A percentile compares a stretch with the other conserved stretches of the same genome.
These are phyloP conservation scores for Vipera ursinii DNA, from an alignment of 2,797 vertebrate genomes.

Conservation along the genomic window DNA sequence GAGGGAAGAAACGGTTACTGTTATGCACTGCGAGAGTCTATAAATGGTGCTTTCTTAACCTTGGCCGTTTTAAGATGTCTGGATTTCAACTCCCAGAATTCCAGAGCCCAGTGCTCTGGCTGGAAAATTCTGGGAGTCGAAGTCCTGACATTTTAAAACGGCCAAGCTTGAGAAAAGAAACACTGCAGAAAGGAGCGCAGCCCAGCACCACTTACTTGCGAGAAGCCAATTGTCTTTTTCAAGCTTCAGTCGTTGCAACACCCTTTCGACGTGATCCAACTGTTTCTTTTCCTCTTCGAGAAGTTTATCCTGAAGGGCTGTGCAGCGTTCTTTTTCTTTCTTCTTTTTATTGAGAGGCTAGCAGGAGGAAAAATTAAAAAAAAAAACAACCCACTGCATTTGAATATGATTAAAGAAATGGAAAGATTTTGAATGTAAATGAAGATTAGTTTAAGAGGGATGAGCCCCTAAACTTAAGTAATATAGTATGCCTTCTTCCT, in stretches of 20 bases:
- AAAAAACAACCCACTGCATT: background rate
- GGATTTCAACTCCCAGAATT: background rate
- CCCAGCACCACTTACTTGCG: constrained; percentile 83
- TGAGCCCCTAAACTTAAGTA: too few relatives aligned
- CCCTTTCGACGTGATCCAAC: constrained; percentile 91
- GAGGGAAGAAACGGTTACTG: background rate
- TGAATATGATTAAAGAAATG: too few relatives aligned
- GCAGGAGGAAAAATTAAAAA: background rate
- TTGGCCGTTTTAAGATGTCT: background rate
- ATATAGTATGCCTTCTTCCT: too few relatives aligned
- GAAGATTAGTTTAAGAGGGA: too few relatives aligned
- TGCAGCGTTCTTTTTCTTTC: constrained; percentile 98
- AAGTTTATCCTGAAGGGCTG: constrained; percentile 96
- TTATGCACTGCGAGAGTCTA: background rate
- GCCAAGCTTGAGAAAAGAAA: background rate
- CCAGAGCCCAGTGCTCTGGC: background rate
- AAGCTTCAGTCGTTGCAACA: constrained; percentile 91
- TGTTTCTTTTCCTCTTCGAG: constrained; percentile 98
- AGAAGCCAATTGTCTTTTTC: constrained; percentile 99
- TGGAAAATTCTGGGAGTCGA: background rate
- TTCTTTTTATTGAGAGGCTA: constrained; percentile 98
- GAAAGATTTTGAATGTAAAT: too few relatives aligned
- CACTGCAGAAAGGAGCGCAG: background rate
- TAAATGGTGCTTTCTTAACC: background rate
- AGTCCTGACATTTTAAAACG: background rate